These are phyloP conservation scores for Chelonia mydas DNA, from an alignment of 2,797 vertebrate genomes.

Conservation along the genomic window DNA sequence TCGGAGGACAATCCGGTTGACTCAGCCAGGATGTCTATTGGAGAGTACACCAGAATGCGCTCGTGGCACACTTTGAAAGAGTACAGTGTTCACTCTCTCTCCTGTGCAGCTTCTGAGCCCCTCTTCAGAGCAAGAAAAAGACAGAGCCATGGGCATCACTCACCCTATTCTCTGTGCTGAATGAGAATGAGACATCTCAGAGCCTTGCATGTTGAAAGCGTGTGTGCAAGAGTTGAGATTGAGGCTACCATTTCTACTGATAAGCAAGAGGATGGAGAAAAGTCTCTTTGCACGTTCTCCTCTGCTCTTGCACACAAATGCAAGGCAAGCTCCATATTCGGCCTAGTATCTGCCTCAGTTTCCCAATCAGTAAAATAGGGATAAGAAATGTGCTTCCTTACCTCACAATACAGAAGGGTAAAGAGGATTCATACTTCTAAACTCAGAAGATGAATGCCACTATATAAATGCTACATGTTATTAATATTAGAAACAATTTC, in stretches of 20 bases:
- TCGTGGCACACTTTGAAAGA: neutral
- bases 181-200: rapidly evolving
- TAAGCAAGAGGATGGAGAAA: neutral
- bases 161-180: rapidly evolving
- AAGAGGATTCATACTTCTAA: neutral
- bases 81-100: neutral
- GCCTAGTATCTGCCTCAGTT: neutral
- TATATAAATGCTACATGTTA: neutral
- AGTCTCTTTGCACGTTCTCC: neutral
- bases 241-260: neutral
- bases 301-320: rapidly evolving
- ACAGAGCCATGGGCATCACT: rapidly evolving
- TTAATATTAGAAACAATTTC: neutral
- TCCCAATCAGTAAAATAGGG: rapidly evolving
- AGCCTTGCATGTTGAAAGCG: neutral
- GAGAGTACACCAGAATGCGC: neutral
- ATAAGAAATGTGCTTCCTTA: neutral
- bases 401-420: rapidly evolving
- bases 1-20: neutral
- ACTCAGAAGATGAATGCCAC: rapidly evolving
- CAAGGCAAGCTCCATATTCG: neutral
- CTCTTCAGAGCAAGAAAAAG: neutral
- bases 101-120: neutral
- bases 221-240: neutral
- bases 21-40: neutral